Evolutionary conservation across 2,888 invertebrate species (phyloP), one percentile per base, ranked within the genome.

Genomic region (Opisthograptis luteolata): DNA sequence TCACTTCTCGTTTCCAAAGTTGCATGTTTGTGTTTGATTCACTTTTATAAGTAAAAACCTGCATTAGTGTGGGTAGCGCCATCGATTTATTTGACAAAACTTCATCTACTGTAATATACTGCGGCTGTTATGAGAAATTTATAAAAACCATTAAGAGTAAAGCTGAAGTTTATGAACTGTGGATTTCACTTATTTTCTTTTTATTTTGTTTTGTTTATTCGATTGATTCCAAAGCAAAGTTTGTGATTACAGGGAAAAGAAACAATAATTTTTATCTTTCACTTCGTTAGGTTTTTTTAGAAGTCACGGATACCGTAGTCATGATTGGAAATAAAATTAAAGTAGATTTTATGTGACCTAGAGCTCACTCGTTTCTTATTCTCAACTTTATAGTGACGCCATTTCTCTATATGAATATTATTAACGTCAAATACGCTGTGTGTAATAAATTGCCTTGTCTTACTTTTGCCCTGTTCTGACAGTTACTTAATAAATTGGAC

Each of bases 111-210:
- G 39, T 7, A 19, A n/a, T 27, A 10, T 1, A 22, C 25, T 9
- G 19, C 13, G 2, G 13, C 24, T 24, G 64, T 62, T 69, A 69
- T 70, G 68, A 70, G 64, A 69, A 80, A 71, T 76, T 79, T 76
- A 79, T 76, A 77, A 75, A 76, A 76, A 73, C 75, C 68, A 78
- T 81, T 79, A 74, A 55, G 55, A 57, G 70, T 64, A 73, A 73
- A 63, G 64, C 67, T 68, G 60, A 64, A 73, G 62, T 76, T 80
- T 78, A 80, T 72, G 79, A 74, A 78, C 78, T 78, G 76, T 73
- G 76, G 78, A 75, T 77, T 72, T 60, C 62, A 63, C 55, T 58
- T 52, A 31, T 49, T 58, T 46, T 51, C 53, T 63, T 66, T 62
- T 60, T 64, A 56, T 56, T 57, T 56, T 57, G 57, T 60, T 44